Conservation (phyloP, 2,888 invertebrate species). For the Anodontia alba region DNA sequence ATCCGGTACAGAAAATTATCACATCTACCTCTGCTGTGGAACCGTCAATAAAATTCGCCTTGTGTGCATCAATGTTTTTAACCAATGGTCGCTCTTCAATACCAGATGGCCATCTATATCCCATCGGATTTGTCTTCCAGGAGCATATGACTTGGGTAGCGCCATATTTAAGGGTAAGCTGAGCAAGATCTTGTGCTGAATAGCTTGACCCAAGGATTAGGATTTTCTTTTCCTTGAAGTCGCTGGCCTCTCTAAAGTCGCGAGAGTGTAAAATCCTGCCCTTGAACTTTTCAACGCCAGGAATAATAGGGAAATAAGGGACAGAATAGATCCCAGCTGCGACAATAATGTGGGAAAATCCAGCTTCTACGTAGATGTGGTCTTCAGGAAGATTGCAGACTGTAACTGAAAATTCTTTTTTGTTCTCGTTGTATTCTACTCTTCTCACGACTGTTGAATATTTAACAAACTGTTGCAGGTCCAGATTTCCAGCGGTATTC, state of each 20-base stretch:
- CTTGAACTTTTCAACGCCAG: too few species aligned
- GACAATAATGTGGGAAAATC: conserved; percentile 34
- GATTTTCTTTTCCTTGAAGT: conserved; percentile 41
- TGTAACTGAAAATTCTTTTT: conserved; percentile 32
- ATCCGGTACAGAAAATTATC: conserved; percentile 48
- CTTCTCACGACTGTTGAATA: conserved; percentile 40
- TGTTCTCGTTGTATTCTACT: conserved; percentile 30
- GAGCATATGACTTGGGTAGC: conserved; percentile 26
- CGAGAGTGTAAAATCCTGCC: conserved; percentile 50
- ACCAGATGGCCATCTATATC: conserved; percentile 20
- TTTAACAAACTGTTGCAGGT: background rate
- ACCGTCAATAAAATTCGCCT: conserved; percentile 10
- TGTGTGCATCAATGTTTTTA: conserved; percentile 2
- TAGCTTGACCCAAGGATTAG: conserved; percentile 46
- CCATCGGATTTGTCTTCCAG: conserved; percentile 10
- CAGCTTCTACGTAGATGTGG: background rate
- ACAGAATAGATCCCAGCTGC: conserved; percentile 30
- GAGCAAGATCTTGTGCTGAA: conserved; percentile 47
- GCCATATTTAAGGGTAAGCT: conserved; percentile 41
- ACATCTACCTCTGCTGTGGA: conserved; percentile 23
- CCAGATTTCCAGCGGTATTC: too few species aligned
- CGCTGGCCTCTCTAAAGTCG: conserved; percentile 41
- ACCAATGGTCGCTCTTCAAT: conserved; percentile 33
- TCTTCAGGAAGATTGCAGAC: conserved; percentile 10
- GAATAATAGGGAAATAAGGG: conserved; percentile 38